Evolutionary conservation across 1,140 invertebrate genomes (phyloP).

Genomic region (Drosophila azteca): DNA sequence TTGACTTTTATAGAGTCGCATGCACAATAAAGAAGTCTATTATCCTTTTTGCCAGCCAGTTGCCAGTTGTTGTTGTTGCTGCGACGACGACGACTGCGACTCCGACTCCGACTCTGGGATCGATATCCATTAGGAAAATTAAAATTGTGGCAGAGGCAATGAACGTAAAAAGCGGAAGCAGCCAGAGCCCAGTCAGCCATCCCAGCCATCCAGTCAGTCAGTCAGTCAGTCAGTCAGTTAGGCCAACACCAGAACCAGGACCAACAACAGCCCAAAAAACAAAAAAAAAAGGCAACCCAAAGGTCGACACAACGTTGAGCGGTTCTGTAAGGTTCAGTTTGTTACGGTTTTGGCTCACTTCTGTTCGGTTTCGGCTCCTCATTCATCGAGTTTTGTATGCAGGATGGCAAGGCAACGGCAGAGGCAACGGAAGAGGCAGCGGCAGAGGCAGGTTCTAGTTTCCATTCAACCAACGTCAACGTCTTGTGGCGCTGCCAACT

Average conservation of each 20-base stretch:
- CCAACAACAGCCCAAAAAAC: constrained; percentile 13
- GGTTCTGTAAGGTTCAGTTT: constrained; percentile 8
- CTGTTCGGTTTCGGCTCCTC: neutral
- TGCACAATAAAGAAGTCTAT: constrained; percentile 84
- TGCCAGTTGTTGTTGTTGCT: constrained; percentile 54
- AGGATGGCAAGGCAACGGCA: neutral
- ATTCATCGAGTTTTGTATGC: constrained; percentile 14
- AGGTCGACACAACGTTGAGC: constrained; percentile 37
- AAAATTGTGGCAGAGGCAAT: constrained; percentile 84
- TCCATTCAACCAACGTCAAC: constrained; percentile 25
- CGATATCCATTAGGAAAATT: constrained; percentile 84
- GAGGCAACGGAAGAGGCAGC: no score
- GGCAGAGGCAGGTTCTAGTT: constrained; percentile 2
- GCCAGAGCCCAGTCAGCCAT: constrained; percentile 60
- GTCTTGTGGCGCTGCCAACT: constrained; percentile 29
- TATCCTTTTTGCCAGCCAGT: constrained; percentile 77
- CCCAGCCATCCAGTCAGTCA: constrained; percentile 48
- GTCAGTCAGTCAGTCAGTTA: constrained; percentile 34
- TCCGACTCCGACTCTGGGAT: constrained; percentile 62
- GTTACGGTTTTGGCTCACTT: constrained; percentile 11
- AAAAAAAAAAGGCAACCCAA: constrained; percentile 29
- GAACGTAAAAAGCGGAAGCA: constrained; percentile 83
- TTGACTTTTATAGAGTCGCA: constrained; percentile 84
- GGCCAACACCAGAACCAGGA: constrained; percentile 24
- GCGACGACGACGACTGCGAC: constrained; percentile 26